Base-by-base conservation (phyloP, 2,797 vertebrate genomes). In the Acrocephalus scirpaceus region DNA sequence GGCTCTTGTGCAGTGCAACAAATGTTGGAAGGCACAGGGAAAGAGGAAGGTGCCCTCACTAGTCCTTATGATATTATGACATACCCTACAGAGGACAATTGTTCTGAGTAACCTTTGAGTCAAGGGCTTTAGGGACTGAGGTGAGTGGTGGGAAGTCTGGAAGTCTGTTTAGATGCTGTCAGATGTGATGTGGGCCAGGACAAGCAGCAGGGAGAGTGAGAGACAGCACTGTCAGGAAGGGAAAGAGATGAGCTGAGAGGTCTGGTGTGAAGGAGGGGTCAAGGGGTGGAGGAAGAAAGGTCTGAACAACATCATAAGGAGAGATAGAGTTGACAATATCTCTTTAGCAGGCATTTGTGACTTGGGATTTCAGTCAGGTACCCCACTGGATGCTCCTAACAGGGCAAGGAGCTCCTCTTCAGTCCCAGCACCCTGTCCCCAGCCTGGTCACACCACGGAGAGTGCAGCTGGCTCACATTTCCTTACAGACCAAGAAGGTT, bases 371-470 rank as follows among this genome's bases (percentile, higher is more conserved):
- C 30, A 47, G 27, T 61, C 61, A 67, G 47, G 16, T 13, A 15
- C 25, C 16, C 15, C 27, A 53, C 3, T 26, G 58, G 30, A 9
- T 61, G 38, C 22, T 26, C 73, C 44, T 89, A 6, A 14, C 0
- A 0, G 77, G 19, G 2, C 56, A 86, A 86, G 32, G 51, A 82
- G 25, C 40, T 61, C 17, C 30, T 84, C 13, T 81, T 7, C 22
- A 44, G 29, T 30, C 25, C 17, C 42, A 76, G 40, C 34, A 73
- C 53, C 47, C 50, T 44, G n/a, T 62, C 27, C 34, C 34, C 51
- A 92, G 42, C 50, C 47, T 50, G 45, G 10, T n/a, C 36, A 48
- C 40, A 40, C 26, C 36, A 29, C 0, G 0, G 29, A 45, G 22
- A n/a, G 26, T n/a, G 26, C n/a, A 61, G 34, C 30, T 87, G 60